These are phyloP conservation scores for Glossophaga mutica DNA, from an alignment of 2,797 vertebrate species.

Conservation along the genomic window DNA sequence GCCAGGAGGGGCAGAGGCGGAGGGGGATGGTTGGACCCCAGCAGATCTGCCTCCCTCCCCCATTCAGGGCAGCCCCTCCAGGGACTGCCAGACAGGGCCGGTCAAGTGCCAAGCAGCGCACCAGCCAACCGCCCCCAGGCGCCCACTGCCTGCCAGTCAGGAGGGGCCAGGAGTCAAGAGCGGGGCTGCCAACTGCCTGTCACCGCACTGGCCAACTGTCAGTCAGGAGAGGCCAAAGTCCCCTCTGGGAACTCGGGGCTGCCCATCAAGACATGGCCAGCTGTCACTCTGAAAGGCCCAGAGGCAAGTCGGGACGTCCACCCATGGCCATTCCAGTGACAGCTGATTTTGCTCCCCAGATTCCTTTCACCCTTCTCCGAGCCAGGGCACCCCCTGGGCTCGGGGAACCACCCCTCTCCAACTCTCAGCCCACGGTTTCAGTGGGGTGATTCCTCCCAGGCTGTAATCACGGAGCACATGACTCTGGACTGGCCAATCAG, in stretches of 20 bases:
- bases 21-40: not conserved
- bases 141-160: not conserved
- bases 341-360: not conserved
- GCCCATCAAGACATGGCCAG: not conserved
- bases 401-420: not conserved
- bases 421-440: not conserved
- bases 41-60: no score
- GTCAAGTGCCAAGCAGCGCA: not conserved
- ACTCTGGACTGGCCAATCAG: not conserved
- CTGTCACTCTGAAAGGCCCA: conserved; percentile 32
- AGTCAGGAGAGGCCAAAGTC: not conserved
- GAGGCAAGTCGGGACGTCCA: not conserved
- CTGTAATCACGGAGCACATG: not conserved
- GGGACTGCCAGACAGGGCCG: not conserved
- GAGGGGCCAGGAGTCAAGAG: not conserved
- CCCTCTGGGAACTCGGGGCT: not conserved
- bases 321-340: not conserved
- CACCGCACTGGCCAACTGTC: conserved; percentile 36
- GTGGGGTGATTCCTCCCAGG: not conserved
- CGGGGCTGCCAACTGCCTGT: conserved; percentile 25
- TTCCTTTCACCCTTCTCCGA: not conserved
- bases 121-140: conserved; percentile 12
- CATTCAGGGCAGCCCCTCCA: not conserved
- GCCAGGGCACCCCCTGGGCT: not conserved
- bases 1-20: not conserved